Evolutionary conservation across 1,140 invertebrate genomes (phyloP).

Genomic region (Spodoptera frugiperda): DNA sequence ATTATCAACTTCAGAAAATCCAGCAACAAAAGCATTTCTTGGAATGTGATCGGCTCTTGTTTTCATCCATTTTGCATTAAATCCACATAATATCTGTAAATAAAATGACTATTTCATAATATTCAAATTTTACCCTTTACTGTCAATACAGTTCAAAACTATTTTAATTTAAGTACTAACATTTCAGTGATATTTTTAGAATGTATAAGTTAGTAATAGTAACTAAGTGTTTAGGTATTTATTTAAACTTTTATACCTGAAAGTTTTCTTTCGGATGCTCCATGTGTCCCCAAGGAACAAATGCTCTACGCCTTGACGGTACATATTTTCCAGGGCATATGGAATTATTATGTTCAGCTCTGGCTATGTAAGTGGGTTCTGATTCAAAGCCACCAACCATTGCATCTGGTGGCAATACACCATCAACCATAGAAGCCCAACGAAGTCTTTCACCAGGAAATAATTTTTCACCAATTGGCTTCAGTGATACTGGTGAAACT

Average conservation of each 20-base stretch:
- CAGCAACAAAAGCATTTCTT: conserved; percentile 89
- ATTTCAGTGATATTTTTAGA: no score
- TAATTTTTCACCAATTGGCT: conserved; percentile 34
- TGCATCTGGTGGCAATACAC: conserved; percentile 87
- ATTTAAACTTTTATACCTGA: conserved; percentile 85
- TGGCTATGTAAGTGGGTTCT: conserved; percentile 88
- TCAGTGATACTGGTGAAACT: conserved; percentile 45
- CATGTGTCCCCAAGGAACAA: conserved; percentile 90
- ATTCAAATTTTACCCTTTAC: no score
- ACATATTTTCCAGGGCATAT: conserved; percentile 90
- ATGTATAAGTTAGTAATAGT: no score
- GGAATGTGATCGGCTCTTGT: conserved; percentile 88
- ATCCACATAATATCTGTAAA: conserved; percentile 64
- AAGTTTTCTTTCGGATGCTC: conserved; percentile 90
- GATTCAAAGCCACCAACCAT: conserved; percentile 89
- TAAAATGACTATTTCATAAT: no score
- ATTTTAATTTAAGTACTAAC: no score
- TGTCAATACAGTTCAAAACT: no score
- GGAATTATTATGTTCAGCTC: conserved; percentile 87
- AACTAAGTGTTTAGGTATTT: no score
- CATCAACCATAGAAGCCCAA: conserved; percentile 50
- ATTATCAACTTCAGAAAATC: conserved; percentile 87
- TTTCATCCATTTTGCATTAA: conserved; percentile 87
- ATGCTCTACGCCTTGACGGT: conserved; percentile 88
- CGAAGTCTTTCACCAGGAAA: conserved; percentile 34